These are phyloP conservation scores for Poliocrania exsul DNA, from an alignment of 2,797 vertebrate species.

Conservation along the genomic window DNA sequence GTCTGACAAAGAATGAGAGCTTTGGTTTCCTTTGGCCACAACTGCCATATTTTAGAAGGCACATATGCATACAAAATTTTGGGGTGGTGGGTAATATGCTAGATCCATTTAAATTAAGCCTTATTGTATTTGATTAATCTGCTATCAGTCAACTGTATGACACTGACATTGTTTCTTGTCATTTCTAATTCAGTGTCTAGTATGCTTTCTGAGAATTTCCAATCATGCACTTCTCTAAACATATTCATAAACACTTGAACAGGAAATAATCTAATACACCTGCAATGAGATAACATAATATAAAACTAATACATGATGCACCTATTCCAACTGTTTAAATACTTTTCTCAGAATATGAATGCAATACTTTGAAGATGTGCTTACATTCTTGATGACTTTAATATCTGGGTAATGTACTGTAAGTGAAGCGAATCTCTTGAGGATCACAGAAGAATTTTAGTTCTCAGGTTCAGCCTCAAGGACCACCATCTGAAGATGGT, in stretches of 20 bases:
- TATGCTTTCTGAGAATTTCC: background rate
- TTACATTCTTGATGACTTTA: background rate
- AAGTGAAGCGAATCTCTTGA: background rate
- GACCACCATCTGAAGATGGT: background rate
- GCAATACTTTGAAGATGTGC: background rate
- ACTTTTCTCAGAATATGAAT: background rate
- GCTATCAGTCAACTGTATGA: background rate
- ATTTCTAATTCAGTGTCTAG: background rate
- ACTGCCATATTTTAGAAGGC: background rate
- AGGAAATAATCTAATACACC: background rate
- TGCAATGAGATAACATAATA: background rate
- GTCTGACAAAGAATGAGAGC: background rate
- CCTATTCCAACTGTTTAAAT: background rate
- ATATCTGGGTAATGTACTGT: background rate
- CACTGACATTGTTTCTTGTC: background rate
- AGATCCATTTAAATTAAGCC: background rate
- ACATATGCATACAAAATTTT: background rate
- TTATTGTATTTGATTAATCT: background rate
- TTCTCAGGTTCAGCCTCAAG: background rate
- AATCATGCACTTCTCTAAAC: background rate
- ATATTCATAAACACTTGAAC: background rate
- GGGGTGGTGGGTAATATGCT: background rate
- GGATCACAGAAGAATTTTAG: background rate
- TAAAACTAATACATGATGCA: background rate
- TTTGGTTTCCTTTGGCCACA: background rate